Percentiles rank a stretch among this genome's conserved stretches.
Conservation (phyloP, 2,888 invertebrate genomes). For the Epirrita christyi region DNA sequence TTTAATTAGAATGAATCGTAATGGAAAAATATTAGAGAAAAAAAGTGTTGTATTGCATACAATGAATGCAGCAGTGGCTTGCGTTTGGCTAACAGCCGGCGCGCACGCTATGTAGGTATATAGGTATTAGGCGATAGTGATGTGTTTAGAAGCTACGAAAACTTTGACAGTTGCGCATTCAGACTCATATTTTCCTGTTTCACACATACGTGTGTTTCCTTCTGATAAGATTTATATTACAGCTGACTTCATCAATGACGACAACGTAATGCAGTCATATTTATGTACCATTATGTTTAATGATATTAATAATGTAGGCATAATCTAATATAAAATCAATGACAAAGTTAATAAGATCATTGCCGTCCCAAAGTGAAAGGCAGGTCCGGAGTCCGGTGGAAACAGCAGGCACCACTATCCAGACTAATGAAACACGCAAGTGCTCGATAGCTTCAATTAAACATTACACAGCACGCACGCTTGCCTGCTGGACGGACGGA, state of each 20-base stretch:
- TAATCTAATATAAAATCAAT: no score
- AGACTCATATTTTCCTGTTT: conserved; percentile 5
- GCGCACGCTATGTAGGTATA: conserved; percentile 46
- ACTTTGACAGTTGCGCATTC: conserved; percentile 14
- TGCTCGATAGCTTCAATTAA: conserved; percentile 43
- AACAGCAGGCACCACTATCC: conserved; percentile 13
- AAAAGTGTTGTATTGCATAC: conserved; percentile 61
- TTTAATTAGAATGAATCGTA: conserved; percentile 64
- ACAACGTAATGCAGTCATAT: neutral
- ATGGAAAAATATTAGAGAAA: conserved; percentile 56
- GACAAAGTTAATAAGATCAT: neutral
- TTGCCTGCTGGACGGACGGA: conserved; percentile 8
- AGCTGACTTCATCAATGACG: neutral
- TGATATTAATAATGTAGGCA: no score
- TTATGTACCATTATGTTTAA: neutral
- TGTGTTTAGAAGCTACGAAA: conserved; percentile 6
- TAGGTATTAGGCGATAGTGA: conserved; percentile 15
- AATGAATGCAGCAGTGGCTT: conserved; percentile 51
- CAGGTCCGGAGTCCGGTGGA: neutral
- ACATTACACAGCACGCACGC: conserved; percentile 33
- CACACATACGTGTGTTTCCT: conserved; percentile 9
- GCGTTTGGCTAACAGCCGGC: conserved; percentile 47
- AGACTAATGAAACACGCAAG: conserved; percentile 42
- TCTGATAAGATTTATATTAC: neutral
- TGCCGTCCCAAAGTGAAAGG: conserved; percentile 15